Evolutionary conservation across 2,797 vertebrate species (phyloP), one percentile per base, ranked within the genome.

Genomic region (Pangasius krempfi): DNA sequence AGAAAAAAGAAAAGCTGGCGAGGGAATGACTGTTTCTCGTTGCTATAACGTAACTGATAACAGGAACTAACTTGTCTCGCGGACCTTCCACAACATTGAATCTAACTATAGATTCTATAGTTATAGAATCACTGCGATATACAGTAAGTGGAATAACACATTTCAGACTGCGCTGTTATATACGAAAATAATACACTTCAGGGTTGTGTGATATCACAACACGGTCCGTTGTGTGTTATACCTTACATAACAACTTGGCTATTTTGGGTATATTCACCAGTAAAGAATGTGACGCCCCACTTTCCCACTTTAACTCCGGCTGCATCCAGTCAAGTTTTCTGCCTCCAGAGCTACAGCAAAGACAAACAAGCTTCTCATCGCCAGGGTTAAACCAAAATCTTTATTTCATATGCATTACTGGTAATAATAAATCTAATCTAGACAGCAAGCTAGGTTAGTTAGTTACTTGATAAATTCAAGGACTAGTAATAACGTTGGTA

Each of bases 191-290:
- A 64, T n/a, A 47, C 62, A 30, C 9, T 30, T 66, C 62, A 84
- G 25, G 16, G 27, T 68, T 52, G 9, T 30, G 62, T 50, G 82
- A 22, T 6, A 50, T 12, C 44, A 20, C 81, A 64, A 40, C 81
- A 64, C 5, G 10, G 20, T 83, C 13, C 40, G 13, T 20, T 20
- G 60, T 64, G 27, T 25, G 12, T 68, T 70, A 47, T 52, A 54
- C n/a, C 83, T 84, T 84, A 52, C 47, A 84, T 84, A 84, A 70
- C n/a, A 54, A 92, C 86, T 52, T 84, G 83, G n/a, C 47, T 84
- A 84, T 84, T 84, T 52, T 84, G 64, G n/a, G 83, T 50, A 13
- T 70, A 30, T 70, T 13, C 64, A 52, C 47, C 47, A 54, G 64
- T 54, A 54, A 84, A 70, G 64, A 84, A 68, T 54, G 64, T 70